Conservation (phyloP, 2,888 invertebrate species). For the Lithophane leautieri region DNA sequence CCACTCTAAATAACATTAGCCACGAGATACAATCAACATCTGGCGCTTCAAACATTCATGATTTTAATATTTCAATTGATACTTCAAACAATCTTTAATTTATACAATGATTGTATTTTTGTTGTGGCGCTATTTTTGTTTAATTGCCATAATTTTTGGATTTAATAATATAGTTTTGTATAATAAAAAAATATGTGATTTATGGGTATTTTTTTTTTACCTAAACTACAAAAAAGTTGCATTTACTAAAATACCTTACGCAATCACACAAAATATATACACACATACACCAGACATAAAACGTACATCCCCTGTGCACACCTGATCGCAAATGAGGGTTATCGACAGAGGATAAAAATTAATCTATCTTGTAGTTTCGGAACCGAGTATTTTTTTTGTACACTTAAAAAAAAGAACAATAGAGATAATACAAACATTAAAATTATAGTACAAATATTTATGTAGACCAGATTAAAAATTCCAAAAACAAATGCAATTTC, state of each 20-base stretch:
- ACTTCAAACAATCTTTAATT: conserved; percentile 51
- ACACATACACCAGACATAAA: conserved; percentile 47
- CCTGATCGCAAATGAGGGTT: conserved; percentile 47
- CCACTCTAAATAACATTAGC: conserved; percentile 46
- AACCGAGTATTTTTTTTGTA: conserved; percentile 44
- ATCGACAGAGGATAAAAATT: conserved; percentile 44
- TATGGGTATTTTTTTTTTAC: conserved; percentile 44
- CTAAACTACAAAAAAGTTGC: conserved; percentile 48
- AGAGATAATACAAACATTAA: conserved; percentile 34
- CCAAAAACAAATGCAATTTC: conserved; percentile 36
- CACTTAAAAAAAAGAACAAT: conserved; percentile 34
- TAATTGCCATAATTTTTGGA: conserved; percentile 48
- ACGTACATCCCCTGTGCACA: conserved; percentile 48
- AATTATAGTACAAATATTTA: conserved; percentile 41
- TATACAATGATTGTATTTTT: conserved; percentile 50
- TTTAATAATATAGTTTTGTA: conserved; percentile 44
- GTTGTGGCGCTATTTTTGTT: conserved; percentile 49
- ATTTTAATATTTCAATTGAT: conserved; percentile 48
- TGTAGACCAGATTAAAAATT: conserved; percentile 44
- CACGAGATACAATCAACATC: conserved; percentile 45
- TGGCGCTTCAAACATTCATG: conserved; percentile 46
- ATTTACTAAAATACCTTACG: conserved; percentile 48
- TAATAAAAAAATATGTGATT: conserved; percentile 51
- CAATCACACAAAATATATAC: conserved; percentile 45
- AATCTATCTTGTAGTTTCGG: conserved; percentile 49